These are phyloP conservation scores for Brachionus angularis DNA, from an alignment of 1,140 invertebrate species.

Conservation along the genomic window DNA sequence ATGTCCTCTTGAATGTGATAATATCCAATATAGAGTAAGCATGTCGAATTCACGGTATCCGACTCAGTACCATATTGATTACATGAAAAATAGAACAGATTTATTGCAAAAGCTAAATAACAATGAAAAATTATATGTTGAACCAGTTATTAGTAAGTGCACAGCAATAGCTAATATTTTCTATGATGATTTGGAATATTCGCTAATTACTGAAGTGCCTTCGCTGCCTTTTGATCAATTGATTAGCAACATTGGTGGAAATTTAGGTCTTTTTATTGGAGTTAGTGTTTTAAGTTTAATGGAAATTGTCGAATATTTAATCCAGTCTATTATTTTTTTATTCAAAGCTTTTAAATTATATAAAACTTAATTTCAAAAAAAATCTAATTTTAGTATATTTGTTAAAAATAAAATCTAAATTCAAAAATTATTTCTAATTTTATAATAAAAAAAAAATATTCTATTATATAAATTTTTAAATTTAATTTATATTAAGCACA, in stretches of 20 bases:
- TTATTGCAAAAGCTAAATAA: constrained; percentile 15
- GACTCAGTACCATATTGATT: constrained; percentile 16
- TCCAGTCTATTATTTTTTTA: not conserved
- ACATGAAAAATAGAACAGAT: not conserved
- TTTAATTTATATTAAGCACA: too few species aligned
- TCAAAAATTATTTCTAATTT: too few species aligned
- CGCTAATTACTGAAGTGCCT: not conserved
- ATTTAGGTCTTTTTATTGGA: constrained; percentile 37
- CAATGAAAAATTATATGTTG: constrained; percentile 8
- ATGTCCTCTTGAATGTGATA: constrained; percentile 16
- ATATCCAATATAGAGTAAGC: not conserved
- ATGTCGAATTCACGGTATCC: constrained; percentile 33
- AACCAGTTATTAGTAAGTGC: not conserved
- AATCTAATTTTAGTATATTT: too few species aligned
- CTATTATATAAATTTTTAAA: too few species aligned
- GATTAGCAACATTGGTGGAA: constrained; percentile 22
- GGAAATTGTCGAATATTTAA: not conserved
- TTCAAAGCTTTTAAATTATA: not conserved
- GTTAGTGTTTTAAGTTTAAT: constrained; percentile 26
- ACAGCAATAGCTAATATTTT: constrained; percentile 26
- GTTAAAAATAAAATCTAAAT: too few species aligned
- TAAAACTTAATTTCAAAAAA: too few species aligned
- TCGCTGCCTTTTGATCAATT: constrained; percentile 14
- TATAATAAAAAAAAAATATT: too few species aligned
- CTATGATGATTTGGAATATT: constrained; percentile 21